These are phyloP conservation scores for Caenorhabditis brenneri DNA, from an alignment of 1,140 invertebrate species.

Conservation along the genomic window DNA sequence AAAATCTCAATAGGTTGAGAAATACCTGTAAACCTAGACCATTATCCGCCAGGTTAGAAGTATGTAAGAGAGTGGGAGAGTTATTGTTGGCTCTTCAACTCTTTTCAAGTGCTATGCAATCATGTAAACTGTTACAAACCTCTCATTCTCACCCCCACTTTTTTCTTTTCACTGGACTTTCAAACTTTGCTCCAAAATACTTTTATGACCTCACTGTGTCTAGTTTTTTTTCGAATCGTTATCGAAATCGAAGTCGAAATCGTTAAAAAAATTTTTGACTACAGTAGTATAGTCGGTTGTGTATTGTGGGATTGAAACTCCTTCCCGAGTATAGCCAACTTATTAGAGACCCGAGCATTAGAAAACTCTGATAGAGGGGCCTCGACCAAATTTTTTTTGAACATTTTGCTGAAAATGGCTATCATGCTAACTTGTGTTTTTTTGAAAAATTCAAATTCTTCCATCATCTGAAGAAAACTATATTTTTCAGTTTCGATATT, in stretches of 20 bases:
- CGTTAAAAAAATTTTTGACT: too few relatives aligned
- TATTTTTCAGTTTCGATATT: too few relatives aligned
- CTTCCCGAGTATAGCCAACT: too few relatives aligned
- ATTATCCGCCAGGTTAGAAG: constrained; percentile 24
- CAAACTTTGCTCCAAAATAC: constrained; percentile 15
- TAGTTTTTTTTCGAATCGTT: not conserved
- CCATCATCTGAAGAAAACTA: too few relatives aligned
- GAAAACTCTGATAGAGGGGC: too few relatives aligned
- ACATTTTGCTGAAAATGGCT: too few relatives aligned
- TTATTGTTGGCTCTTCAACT: constrained; percentile 20
- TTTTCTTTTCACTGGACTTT: not conserved
- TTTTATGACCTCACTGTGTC: not conserved
- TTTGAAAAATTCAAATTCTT: too few relatives aligned
- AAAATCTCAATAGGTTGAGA: not conserved
- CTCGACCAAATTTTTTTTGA: too few relatives aligned
- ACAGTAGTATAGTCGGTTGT: not conserved
- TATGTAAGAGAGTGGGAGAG: not conserved
- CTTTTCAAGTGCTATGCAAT: constrained; percentile 36
- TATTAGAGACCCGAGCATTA: too few relatives aligned
- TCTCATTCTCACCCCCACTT: constrained; percentile 17
- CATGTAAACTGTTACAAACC: constrained; percentile 42
- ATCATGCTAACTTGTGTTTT: too few relatives aligned
- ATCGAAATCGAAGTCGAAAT: too few relatives aligned
- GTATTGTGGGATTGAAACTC: too few relatives aligned
- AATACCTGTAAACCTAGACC: not conserved